These are phyloP conservation scores for Halcyon badia DNA, from an alignment of 2,797 vertebrate genomes.

Conservation along the genomic window DNA sequence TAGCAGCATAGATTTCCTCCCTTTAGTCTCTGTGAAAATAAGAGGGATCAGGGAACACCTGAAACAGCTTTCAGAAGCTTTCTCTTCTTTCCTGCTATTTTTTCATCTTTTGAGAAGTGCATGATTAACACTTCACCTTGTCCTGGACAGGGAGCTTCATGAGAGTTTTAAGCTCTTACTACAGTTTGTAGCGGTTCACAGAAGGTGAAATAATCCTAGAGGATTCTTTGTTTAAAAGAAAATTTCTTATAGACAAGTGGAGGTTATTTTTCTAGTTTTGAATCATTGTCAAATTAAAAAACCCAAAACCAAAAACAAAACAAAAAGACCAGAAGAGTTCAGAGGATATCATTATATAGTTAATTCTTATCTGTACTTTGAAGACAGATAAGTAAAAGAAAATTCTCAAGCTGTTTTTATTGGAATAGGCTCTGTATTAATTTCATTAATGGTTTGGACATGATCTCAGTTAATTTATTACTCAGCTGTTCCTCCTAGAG, in stretches of 20 bases:
- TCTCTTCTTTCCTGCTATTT: background rate
- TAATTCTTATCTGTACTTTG: background rate
- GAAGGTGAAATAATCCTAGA: background rate
- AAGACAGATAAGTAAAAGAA: background rate
- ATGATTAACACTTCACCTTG: background rate
- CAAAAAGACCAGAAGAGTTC: background rate
- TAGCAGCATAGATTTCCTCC: background rate
- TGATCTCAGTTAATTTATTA: background rate
- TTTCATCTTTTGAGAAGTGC: background rate
- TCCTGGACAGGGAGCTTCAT: background rate
- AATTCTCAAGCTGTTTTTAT: background rate
- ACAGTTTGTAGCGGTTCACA: background rate
- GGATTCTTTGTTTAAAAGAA: background rate
- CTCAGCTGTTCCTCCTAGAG: background rate
- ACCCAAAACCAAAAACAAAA: background rate
- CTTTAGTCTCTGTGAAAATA: background rate
- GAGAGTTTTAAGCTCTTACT: background rate
- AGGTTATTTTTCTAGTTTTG: background rate
- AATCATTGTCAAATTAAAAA: background rate
- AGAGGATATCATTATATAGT: background rate
- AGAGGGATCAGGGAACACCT: background rate
- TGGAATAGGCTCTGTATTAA: background rate
- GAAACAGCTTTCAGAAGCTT: background rate
- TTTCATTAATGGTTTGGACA: background rate
- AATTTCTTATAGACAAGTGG: background rate